Evolutionary conservation across 2,888 invertebrate genomes (phyloP).

Genomic region (Drosophila vallismaia): DNA sequence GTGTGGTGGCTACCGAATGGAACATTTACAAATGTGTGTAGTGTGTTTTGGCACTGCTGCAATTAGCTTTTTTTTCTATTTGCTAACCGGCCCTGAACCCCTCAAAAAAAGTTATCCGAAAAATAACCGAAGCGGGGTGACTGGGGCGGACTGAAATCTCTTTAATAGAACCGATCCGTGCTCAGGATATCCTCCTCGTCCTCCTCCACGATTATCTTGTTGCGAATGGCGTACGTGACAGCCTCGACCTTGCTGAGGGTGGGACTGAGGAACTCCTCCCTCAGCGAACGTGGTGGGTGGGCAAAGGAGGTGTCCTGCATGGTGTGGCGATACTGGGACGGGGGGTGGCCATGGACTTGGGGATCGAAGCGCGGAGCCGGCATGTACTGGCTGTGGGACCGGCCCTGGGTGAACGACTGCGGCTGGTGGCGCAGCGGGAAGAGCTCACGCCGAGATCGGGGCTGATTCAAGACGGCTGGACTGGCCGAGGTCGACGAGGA

Average conservation of each 20-base stretch:
- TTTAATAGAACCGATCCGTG: constrained; percentile 83
- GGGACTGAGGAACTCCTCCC: constrained; percentile 42
- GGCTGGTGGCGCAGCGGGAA: constrained; percentile 70
- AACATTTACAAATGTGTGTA: constrained; percentile 64
- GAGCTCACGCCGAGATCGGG: constrained; percentile 59
- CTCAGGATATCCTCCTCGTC: constrained; percentile 82
- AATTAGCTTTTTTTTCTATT: constrained; percentile 11
- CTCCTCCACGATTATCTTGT: constrained; percentile 80
- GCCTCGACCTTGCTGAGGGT: constrained; percentile 66
- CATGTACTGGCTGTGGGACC: constrained; percentile 40
- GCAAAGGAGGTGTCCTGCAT: constrained; percentile 66
- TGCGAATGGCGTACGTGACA: constrained; percentile 79
- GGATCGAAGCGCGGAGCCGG: constrained; percentile 15
- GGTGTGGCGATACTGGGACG: constrained; percentile 36
- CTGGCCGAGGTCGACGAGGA: constrained; percentile 49
- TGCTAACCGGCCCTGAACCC: constrained; percentile 19
- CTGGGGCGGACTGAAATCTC: constrained; percentile 80
- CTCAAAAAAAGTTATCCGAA: constrained; percentile 3
- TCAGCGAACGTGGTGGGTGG: constrained; percentile 48
- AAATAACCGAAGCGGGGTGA: constrained; percentile 36
- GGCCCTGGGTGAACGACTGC: constrained; percentile 63
- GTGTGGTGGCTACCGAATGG: constrained; percentile 38
- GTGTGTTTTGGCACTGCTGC: constrained; percentile 28
- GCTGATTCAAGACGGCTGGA: constrained; percentile 18
- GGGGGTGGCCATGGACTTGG: constrained; percentile 20